Conservation (phyloP, 2,888 invertebrate genomes). For the Cataglyphis livida region DNA sequence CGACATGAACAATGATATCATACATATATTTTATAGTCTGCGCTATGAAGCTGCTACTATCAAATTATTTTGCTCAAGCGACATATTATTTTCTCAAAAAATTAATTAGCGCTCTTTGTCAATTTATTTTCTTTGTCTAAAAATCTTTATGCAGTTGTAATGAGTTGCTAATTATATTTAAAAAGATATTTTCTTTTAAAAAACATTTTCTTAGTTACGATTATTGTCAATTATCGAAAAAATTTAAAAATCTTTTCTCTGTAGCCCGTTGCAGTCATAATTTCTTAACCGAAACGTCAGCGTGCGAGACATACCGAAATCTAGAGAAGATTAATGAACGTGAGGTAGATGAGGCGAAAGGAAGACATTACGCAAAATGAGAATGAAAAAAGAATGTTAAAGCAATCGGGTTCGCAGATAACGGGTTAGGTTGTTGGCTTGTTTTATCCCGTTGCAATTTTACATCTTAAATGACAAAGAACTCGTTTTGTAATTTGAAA, state of each 20-base stretch:
- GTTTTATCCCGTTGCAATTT: slow-evolving; percentile 47
- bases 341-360: slow-evolving; percentile 24
- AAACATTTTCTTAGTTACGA: neutral
- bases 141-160: neutral
- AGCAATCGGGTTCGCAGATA: neutral
- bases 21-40: neutral
- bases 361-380: slow-evolving; percentile 28
- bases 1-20: neutral
- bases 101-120: neutral
- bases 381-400: slow-evolving; percentile 20
- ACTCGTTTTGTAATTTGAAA: slow-evolving; percentile 55
- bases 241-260: neutral
- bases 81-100: neutral
- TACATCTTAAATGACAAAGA: slow-evolving; percentile 31
- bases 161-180: neutral
- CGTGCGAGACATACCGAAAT: neutral
- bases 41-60: neutral
- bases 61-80: neutral
- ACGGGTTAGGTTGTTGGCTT: slow-evolving; percentile 39
- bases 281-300: slow-evolving; percentile 30
- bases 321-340: slow-evolving; percentile 40
- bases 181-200: neutral
- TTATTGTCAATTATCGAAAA: slow-evolving; percentile 26
- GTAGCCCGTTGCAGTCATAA: slow-evolving; percentile 26
- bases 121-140: neutral